Percentiles rank a stretch among this genome's conserved stretches.
phyloP scores from a whole-genome alignment of 2,888 invertebrate genomes.

The Drosophila paucipuncta region DNA sequence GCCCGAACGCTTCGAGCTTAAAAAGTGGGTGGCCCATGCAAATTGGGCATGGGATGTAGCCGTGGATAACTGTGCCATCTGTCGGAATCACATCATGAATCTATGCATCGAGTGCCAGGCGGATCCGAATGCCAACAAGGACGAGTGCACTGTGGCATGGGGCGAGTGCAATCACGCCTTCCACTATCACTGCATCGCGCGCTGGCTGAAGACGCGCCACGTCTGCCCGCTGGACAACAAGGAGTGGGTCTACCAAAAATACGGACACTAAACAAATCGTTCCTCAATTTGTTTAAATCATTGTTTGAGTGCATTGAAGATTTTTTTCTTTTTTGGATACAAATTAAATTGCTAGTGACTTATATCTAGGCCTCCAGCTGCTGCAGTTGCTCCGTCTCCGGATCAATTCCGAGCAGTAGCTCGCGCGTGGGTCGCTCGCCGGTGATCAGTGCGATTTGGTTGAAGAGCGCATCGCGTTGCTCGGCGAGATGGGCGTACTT shows the following conservation, averaged over 20 bases:
- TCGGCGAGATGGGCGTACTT: slow-evolving; percentile 92
- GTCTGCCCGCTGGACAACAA: slow-evolving; percentile 99
- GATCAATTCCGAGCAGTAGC: slow-evolving; percentile 43
- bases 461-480: slow-evolving; percentile 85
- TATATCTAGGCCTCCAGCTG: slow-evolving; percentile 16
- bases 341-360: slow-evolving; percentile 22
- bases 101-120: slow-evolving; percentile 99
- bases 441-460: slow-evolving; percentile 56
- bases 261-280: slow-evolving; percentile 85
- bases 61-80: slow-evolving; percentile 99
- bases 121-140: slow-evolving; percentile 98
- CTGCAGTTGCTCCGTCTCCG: slow-evolving; percentile 15
- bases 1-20: slow-evolving; percentile 98
- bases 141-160: slow-evolving; percentile 99
- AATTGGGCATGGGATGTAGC: slow-evolving; percentile 99
- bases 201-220: slow-evolving; percentile 99
- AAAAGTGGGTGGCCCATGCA: slow-evolving; percentile 99
- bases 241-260: slow-evolving; percentile 99
- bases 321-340: slow-evolving; percentile 8
- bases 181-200: slow-evolving; percentile 99
- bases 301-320: slow-evolving; percentile 26
- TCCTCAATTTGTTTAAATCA: background rate
- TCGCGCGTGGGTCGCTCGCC: slow-evolving; percentile 55
- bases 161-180: slow-evolving; percentile 99
- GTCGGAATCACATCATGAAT: slow-evolving; percentile 99